Base-by-base conservation (phyloP, 2,113 vertebrate species). In the Daubentonia madagascariensis region DNA sequence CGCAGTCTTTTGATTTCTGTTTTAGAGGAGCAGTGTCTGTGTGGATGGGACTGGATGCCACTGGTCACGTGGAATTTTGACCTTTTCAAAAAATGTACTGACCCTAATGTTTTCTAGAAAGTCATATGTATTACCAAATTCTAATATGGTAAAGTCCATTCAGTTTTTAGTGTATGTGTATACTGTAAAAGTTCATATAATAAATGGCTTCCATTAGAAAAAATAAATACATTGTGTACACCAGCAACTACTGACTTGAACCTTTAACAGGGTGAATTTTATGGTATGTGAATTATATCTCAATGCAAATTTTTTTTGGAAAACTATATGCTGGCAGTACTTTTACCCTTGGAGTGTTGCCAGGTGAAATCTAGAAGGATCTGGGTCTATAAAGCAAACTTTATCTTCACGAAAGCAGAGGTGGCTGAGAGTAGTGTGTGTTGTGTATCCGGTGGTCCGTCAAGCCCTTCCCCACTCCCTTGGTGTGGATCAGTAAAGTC, bases 241-340 rank as follows among this genome's bases (percentile, higher is more conserved):
- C 70, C 50, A 32, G 48, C 85, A 93, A 68, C 10, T 30, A 73
- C 23, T 28, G 32, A 78, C 9, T 30, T 70, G n/a, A 85, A 85
- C 1, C 37, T 81, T 92, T 70, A 78, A 89, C 17, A 68, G 28
- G 25, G 35, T 67, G n/a, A 91, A 80, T 32, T 67, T 85, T 86
- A 76, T 80, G n/a, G 59, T 63, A 23, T 57, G 16, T 90, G 23
- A 70, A 18, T 94, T 94, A 25, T 50, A 91, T 73, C 63, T 88
- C 20, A 92, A 2, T 73, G 8, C 23, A 23, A 73, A 52, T 54
- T 4, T 20, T 30, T 59, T 50, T 25, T 43, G 16, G 40, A 80
- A 43, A 50, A 16, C 9, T 50, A 43, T 4, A 35, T 37, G 48
- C 1, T 76, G 28, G 75, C 18, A 63, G 16, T 75, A 23, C 37